Evolutionary conservation across 2,888 invertebrate genomes (phyloP).

Genomic region (Nesidiocoris tenuis): DNA sequence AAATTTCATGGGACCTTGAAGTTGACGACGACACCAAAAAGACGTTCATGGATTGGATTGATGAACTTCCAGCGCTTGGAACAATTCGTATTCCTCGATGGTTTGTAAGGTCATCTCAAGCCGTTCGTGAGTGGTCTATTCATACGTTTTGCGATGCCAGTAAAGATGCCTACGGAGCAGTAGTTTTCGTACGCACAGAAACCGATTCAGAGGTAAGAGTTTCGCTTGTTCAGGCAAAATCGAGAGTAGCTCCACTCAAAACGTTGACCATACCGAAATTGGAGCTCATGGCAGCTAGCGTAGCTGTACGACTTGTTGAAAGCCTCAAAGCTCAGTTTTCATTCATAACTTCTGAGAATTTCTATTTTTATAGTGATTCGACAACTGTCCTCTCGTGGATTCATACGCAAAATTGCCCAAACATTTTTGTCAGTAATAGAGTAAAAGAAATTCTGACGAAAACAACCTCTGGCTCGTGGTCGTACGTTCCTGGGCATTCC

Average conservation of each 20-base stretch:
- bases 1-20: background rate
- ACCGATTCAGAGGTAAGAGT: too few species aligned
- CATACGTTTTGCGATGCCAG: too few species aligned
- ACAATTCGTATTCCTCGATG: background rate
- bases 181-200: too few species aligned
- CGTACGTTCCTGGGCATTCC: constrained; percentile 51
- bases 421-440: constrained; percentile 51
- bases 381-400: constrained; percentile 52
- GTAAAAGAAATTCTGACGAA: constrained; percentile 51
- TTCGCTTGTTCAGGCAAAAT: constrained; percentile 50
- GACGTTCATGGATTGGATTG: background rate
- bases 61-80: background rate
- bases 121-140: too few species aligned
- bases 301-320: constrained; percentile 49
- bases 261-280: constrained; percentile 52
- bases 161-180: too few species aligned
- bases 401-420: constrained; percentile 49
- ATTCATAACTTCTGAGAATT: constrained; percentile 16
- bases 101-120: background rate
- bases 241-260: constrained; percentile 51
- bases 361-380: constrained; percentile 52
- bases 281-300: constrained; percentile 52
- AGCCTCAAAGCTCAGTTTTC: constrained; percentile 18
- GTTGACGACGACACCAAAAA: constrained; percentile 1
- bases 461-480: constrained; percentile 48